Evolutionary conservation across 2,797 vertebrate species (phyloP).

Genomic region (Bucorvus abyssinicus): DNA sequence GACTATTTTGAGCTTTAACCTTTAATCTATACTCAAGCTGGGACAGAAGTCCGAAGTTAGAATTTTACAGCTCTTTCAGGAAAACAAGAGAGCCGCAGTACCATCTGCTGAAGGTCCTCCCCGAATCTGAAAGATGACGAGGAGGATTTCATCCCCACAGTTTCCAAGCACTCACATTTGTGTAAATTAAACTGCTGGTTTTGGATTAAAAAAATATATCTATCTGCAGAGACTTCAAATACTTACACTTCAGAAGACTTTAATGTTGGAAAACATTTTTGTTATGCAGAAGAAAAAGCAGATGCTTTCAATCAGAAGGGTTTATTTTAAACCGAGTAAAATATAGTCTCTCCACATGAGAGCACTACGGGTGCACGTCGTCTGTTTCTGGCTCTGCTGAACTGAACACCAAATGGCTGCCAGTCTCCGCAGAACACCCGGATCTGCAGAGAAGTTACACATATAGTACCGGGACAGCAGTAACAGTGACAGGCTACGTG

Average conservation of each 20-base stretch:
- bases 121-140: not conserved
- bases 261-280: constrained; percentile 6
- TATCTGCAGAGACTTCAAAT: not conserved
- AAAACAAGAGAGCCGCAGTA: not conserved
- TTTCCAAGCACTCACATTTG: not conserved
- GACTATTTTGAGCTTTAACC: not conserved
- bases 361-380: not conserved
- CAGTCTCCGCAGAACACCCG: not conserved
- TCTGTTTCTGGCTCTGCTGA: not conserved
- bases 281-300: constrained; percentile 19
- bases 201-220: not conserved
- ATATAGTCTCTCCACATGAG: not conserved
- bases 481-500: accelerated
- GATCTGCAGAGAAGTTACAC: not conserved
- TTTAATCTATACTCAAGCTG: not conserved
- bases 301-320: constrained; percentile 48
- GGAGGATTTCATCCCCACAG: not conserved
- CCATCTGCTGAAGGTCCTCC: not conserved
- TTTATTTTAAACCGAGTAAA: constrained; percentile 36
- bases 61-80: not conserved
- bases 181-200: not conserved
- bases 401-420: constrained; percentile 4
- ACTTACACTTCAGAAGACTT: not conserved
- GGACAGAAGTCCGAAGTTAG: not conserved
- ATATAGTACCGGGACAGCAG: not conserved